Evolutionary conservation across 2,797 vertebrate species (phyloP), one percentile per base, ranked within the genome.

Genomic region (Psittacula derbiana): DNA sequence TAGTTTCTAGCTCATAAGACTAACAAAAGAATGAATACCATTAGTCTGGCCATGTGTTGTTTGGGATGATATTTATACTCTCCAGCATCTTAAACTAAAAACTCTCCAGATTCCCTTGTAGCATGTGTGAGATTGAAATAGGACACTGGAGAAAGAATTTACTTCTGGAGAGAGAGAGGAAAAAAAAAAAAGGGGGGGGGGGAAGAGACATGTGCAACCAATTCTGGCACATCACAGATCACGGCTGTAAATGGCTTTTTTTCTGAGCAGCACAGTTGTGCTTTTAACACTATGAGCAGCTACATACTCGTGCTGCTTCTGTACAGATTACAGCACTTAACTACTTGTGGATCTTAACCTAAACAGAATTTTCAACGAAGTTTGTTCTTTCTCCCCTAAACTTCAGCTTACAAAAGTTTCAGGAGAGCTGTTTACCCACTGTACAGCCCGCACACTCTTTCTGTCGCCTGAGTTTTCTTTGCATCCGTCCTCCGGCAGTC

Each of bases 301-400:
- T 36, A 5, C 21, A 3, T 11, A 7, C 10, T 44, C 13, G 43
- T 1, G 14, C 60, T 74, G 30, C 73, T 19, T 41, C 9, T 0
- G 14, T 11, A 28, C 44, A 40, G 21, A 36, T 33, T 6, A 4
- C 8, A 40, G 17, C 30, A 2, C 19, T 20, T 46, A 0, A 0
- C 10, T 6, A 1, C 6, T 38, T 41, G 69, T 5, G 2, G 49
- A 11, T 27, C 58, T 50, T 28, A 57, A 30, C 49, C 44, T 24
- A 58, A 75, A 10, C 5, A 1, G 1, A 19, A 8, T 41, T 74
- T 41, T 24, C 33, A 4, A 66, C 3, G n/a, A 16, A 10, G 19
- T 55, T 43, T n/a, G 18, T 12, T 43, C 5, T 4, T 30, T 66
- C 64, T 61, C 43, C 66, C 41, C 21, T 9, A 13, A 58, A 36